Conservation (phyloP, 2,888 invertebrate species). For the Bembecia ichneumoniformis region DNA sequence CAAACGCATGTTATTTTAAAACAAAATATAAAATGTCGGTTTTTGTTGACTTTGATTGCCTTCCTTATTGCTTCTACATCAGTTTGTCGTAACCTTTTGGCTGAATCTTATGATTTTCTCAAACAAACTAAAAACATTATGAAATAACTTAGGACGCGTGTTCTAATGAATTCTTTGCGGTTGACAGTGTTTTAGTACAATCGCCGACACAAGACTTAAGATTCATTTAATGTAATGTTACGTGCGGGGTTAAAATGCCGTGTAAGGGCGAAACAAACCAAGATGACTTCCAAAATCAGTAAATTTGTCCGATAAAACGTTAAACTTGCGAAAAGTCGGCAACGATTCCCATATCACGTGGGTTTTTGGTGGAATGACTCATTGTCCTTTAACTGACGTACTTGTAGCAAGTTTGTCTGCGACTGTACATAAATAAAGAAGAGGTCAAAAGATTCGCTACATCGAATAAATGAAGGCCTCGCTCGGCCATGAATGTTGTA, state of each 20-base stretch:
- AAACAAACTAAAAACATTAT: background rate
- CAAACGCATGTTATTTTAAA: no score
- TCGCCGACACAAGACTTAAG: background rate
- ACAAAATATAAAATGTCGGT: no score
- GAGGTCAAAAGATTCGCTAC: conserved; percentile 3
- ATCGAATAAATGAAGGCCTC: conserved; percentile 1
- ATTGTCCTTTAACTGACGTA: no score
- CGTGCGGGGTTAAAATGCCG: no score
- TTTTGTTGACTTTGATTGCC: background rate
- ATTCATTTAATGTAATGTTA: no score
- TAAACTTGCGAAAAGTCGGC: no score
- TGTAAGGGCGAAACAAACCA: no score
- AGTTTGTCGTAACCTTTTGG: background rate
- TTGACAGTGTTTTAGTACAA: conserved; percentile 1
- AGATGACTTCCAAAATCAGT: no score
- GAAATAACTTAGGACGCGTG: background rate
- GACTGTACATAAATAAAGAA: background rate
- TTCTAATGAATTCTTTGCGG: conserved; percentile 3
- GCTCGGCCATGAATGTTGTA: conserved; percentile 3
- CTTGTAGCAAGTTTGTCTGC: background rate
- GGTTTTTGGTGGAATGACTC: no score
- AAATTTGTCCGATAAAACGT: no score
- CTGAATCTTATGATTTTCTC: background rate
- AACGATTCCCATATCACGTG: no score
- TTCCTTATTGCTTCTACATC: background rate